Conservation (phyloP, 2,797 vertebrate genomes). For the Clamator glandarius region DNA sequence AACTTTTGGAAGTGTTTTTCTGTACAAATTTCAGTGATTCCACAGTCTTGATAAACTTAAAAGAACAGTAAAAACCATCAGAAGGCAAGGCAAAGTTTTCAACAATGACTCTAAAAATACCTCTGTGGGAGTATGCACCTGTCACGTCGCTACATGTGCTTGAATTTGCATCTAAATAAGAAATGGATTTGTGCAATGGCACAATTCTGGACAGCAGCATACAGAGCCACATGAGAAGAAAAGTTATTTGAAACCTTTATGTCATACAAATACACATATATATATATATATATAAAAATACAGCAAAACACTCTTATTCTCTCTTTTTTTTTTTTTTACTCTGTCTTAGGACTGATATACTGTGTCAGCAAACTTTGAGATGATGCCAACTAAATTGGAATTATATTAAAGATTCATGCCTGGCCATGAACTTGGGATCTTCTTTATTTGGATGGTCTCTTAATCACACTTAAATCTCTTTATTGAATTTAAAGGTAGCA, state of each 20-base stretch:
- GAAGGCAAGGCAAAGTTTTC: neutral
- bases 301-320: neutral
- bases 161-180: neutral
- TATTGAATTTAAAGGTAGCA: neutral
- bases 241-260: neutral
- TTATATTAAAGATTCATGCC: neutral
- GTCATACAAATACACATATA: too few species aligned
- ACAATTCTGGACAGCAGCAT: neutral
- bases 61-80: neutral
- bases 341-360: neutral
- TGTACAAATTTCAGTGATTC: neutral
- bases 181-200: neutral
- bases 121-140: neutral
- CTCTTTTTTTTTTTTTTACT: neutral
- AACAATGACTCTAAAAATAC: constrained; percentile 1
- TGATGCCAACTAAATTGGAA: neutral
- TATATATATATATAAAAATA: too few species aligned
- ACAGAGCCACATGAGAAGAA: neutral
- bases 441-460: neutral
- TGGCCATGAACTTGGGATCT: neutral
- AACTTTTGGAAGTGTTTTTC: neutral
- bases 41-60: neutral
- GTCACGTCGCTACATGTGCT: neutral
- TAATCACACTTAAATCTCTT: neutral
- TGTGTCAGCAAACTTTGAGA: neutral